Evolutionary conservation across 1,140 invertebrate genomes (phyloP).

Genomic region (Drosophila santomea): DNA sequence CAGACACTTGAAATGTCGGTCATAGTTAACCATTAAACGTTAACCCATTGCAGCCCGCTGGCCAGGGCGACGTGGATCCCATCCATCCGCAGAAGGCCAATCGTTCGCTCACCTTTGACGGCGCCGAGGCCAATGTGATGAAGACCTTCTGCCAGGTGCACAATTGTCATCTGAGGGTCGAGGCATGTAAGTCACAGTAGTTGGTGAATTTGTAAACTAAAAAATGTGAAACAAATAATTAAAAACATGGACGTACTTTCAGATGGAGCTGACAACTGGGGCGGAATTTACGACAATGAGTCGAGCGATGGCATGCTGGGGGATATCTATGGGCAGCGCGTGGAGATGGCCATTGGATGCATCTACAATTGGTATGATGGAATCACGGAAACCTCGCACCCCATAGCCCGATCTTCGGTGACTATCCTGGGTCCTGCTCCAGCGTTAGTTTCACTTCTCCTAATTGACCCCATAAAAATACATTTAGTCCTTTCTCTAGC

Average conservation of each 20-base stretch:
- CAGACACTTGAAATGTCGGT: slow-evolving; percentile 59
- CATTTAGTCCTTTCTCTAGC: slow-evolving; percentile 4
- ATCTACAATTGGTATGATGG: slow-evolving; percentile 82
- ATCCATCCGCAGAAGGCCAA: slow-evolving; percentile 52
- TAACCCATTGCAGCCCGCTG: slow-evolving; percentile 51
- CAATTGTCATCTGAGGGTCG: slow-evolving; percentile 73
- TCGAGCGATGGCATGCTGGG: slow-evolving; percentile 68
- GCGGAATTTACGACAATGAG: slow-evolving; percentile 76
- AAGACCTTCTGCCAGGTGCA: slow-evolving; percentile 71
- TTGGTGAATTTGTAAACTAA: not conserved
- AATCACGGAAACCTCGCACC: slow-evolving; percentile 71
- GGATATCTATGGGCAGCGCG: slow-evolving; percentile 69
- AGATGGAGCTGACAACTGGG: slow-evolving; percentile 81
- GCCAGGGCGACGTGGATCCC: slow-evolving; percentile 69
- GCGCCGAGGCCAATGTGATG: slow-evolving; percentile 75
- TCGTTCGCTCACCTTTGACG: slow-evolving; percentile 61
- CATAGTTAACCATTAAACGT: slow-evolving; percentile 58
- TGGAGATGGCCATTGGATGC: slow-evolving; percentile 80
- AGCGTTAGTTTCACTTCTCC: slow-evolving; percentile 26
- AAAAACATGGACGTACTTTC: not conserved
- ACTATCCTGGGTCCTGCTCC: slow-evolving; percentile 77
- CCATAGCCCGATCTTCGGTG: slow-evolving; percentile 75
- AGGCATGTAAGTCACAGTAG: slow-evolving; percentile 56
- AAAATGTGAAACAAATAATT: not conserved
- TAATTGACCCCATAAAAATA: fast-evolving